Evolutionary conservation across 2,797 vertebrate species (phyloP).

Genomic region (Phylloscopus collybita): DNA sequence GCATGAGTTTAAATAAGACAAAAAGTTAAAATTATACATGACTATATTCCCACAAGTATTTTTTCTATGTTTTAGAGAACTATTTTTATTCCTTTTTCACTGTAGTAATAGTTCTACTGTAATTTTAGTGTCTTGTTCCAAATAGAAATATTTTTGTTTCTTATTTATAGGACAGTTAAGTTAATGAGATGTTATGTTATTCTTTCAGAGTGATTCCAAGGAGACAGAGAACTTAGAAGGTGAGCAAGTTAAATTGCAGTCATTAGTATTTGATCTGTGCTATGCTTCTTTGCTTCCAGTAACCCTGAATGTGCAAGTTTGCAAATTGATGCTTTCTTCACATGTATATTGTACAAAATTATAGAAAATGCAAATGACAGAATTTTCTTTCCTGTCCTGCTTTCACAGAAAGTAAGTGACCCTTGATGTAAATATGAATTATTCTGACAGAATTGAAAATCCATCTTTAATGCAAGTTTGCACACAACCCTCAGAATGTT

Average conservation of each 20-base stretch:
- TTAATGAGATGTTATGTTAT: not conserved
- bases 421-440: not conserved
- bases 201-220: conserved; percentile 7
- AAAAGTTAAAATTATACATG: not conserved
- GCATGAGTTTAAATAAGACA: not conserved
- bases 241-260: not conserved
- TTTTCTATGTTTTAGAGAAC: not conserved
- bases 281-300: not conserved
- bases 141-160: not conserved
- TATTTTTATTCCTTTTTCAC: not conserved
- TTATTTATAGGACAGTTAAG: not conserved
- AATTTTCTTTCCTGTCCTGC: not conserved
- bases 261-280: not conserved
- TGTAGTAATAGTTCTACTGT: not conserved
- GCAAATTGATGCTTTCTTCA: not conserved
- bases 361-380: not conserved
- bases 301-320: not conserved
- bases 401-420: not conserved
- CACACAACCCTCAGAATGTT: not conserved
- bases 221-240: not conserved
- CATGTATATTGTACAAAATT: not conserved
- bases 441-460: not conserved
- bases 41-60: not conserved
- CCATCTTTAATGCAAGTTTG: not conserved
- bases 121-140: not conserved